Base-by-base conservation (phyloP, 1,140 invertebrate species). In the Sarcophaga peregrina region DNA sequence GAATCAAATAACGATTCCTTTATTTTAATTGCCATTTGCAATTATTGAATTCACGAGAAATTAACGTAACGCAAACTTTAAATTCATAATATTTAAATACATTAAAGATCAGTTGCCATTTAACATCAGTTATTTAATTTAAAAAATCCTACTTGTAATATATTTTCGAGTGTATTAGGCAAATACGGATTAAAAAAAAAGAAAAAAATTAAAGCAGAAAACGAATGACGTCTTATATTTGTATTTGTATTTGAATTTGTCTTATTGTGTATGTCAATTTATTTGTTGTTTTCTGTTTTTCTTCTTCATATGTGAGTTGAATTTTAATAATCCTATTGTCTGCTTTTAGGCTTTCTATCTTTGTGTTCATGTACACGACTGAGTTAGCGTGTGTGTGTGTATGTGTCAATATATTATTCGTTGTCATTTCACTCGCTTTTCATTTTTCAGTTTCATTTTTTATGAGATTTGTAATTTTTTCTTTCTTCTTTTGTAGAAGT, bases 361-460 rank as follows among this genome's bases (percentile, higher is more conserved):
- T 72, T 52, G 82, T 68, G 45, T 48, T 37, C 73, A 37, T 46
- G 48, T 45, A 13, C 10, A 48, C 47, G 75, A 46, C 45, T 81
- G n/a, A 82, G 83, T 81, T 62, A 82, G 58, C 25, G 81, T 47
- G 82, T 73, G 10, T 72, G 54, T 62, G 81, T 48, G 78, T 62
- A 20, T 83, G 25, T 54, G 45, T 82, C 54, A 84, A 81, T 68
- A 78, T 81, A 48, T 83, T 78, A 62, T 83, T 54, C 75, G 74
- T 82, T 82, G 62, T 72, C 58, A 62, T 68, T 20, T 72, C 46
- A 37, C 45, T 72, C 58, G 48, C 25, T 73, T 25, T 25, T 73
- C n/a, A 72, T 25, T 13, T 20, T 62, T 58, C 5, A 50, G n/a
- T 25, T 37, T 76, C 47, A 15, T 52, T 50, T 78, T 78, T 52